Conservation (phyloP, 2,113 vertebrate species). For the Athene noctua region DNA sequence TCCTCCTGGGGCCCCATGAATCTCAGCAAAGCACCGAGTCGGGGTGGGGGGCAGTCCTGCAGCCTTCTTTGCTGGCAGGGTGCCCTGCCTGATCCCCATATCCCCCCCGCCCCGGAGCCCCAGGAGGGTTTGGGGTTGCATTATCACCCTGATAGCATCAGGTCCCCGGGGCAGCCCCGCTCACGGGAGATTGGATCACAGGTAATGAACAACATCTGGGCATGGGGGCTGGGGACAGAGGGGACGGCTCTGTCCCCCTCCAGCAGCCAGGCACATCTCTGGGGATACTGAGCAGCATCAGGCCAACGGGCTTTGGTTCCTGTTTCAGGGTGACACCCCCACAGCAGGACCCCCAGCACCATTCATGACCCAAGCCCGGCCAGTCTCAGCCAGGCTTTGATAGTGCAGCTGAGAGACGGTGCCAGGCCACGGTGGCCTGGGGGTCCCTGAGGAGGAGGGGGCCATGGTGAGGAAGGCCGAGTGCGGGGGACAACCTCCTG, state of each 20-base stretch:
- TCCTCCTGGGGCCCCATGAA: not conserved
- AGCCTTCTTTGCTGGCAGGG: not conserved
- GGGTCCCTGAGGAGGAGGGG: not conserved
- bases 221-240: not conserved
- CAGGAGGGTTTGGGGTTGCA: not conserved
- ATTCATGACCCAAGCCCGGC: rapidly evolving
- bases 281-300: not conserved
- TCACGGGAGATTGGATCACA: not conserved
- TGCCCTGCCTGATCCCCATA: not conserved
- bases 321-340: not conserved
- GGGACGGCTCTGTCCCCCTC: not conserved
- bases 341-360: rapidly evolving
- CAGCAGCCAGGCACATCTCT: not conserved
- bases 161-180: not conserved
- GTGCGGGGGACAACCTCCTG: not conserved
- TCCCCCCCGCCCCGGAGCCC: no score
- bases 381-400: not conserved
- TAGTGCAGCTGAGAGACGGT: not conserved
- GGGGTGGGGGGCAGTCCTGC: not conserved
- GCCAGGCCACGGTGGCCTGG: not conserved
- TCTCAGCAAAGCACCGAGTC: not conserved
- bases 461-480: not conserved
- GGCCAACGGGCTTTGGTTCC: not conserved
- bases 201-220: conserved; percentile 4
- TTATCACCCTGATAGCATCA: not conserved